Evolutionary conservation across 1,140 invertebrate species (phyloP).

Genomic region (Pissodes strobi): DNA sequence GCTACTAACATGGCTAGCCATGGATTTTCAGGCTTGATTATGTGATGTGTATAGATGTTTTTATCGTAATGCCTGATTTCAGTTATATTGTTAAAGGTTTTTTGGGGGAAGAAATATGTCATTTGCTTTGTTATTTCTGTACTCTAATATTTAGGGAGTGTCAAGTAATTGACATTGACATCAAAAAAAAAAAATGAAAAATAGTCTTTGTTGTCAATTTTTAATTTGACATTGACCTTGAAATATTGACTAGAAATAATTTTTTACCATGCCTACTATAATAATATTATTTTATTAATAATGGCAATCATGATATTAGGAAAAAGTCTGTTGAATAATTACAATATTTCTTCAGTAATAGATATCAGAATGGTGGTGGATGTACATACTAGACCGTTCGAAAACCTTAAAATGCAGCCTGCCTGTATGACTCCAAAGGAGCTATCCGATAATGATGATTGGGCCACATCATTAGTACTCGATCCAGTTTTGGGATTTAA

Average conservation of each 20-base stretch:
- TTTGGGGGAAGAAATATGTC: too few species aligned
- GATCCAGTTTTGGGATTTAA: conserved; percentile 93
- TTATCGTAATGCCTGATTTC: neutral
- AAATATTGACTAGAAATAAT: conserved; percentile 25
- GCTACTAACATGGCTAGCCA: conserved; percentile 19
- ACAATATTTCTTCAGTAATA: conserved; percentile 21
- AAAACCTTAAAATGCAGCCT: conserved; percentile 65
- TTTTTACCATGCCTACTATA: too few species aligned
- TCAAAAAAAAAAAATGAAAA: conserved; percentile 39
- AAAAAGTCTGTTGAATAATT: conserved; percentile 2
- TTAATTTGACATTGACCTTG: conserved; percentile 45
- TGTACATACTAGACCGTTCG: conserved; percentile 61
- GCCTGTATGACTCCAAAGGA: conserved; percentile 90
- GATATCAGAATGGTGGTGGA: conserved; percentile 65
- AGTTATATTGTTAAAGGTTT: conserved; percentile 7
- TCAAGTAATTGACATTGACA: conserved; percentile 31
- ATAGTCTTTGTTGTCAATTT: conserved; percentile 45
- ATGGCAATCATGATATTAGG: neutral
- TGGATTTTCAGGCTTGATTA: neutral
- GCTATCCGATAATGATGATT: conserved; percentile 95
- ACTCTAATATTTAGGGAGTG: conserved; percentile 23
- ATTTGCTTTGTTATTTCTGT: too few species aligned
- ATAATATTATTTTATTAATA: too few species aligned
- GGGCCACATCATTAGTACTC: conserved; percentile 90
- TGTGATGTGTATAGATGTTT: conserved; percentile 5